Base-by-base conservation (phyloP, 2,888 invertebrate genomes). In the Eilema griseolum region DNA sequence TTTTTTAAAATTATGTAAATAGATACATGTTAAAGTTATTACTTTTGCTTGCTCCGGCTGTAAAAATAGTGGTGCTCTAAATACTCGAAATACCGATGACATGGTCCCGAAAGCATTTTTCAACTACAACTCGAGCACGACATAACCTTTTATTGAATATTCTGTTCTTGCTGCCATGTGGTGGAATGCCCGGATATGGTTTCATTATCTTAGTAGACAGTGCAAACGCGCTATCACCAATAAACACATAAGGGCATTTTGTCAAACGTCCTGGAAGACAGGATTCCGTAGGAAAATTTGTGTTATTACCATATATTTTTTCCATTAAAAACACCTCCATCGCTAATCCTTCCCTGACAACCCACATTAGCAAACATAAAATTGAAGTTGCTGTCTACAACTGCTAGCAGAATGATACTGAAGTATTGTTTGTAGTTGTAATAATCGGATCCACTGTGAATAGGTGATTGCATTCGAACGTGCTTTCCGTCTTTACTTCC, bases 211-310 rank as follows among this genome's bases (percentile, higher is more conserved):
- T 61, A 66, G 64, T 73, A 26, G 57, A 69, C 46, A 82, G 63
- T 59, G 81, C 70, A 75, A 82, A 80, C 28, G 80, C 82, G 41
- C 75, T 74, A 66, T 77, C 75, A 60, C 68, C 77, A 66, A 79
- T 37, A 75, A 79, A 75, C 16, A 82, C 73, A 70, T 76, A 76
- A 63, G 23, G 78, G 37, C 37, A 37, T 11, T 37, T 37, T 37
- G 33, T 37, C 12, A 37, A 37, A 37, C 37, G 37, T 37, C 37
- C 37, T 12, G 37, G 37, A 11, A 37, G 31, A 33, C 31, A 33
- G 8, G 31, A 7, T 7, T 33, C 31, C 4, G 4, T 33, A 33
- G 31, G 31, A 37, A 37, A 37, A 12, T 12, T 37, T 37, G 37
- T 37, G 37, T 37, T 37, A 12, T 37, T 12, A 37, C 37, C 37